Percentiles rank a stretch among this genome's conserved stretches.
These are phyloP conservation scores for Anas bahamensis DNA, from an alignment of 2,797 vertebrate genomes.

Conservation along the genomic window DNA sequence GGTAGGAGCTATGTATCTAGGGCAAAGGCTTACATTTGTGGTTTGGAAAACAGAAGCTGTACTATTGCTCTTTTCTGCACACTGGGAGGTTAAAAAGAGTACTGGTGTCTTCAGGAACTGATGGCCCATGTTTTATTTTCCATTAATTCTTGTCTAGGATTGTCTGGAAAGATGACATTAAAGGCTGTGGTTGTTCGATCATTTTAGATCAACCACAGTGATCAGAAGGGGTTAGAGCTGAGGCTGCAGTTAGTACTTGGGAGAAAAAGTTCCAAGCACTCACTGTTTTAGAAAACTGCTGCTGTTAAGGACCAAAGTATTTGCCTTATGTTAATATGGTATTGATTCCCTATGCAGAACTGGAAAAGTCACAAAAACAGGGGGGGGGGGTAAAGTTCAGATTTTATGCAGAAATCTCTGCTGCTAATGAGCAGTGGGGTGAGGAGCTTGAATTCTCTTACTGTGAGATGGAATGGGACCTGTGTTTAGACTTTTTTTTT, in stretches of 20 bases:
- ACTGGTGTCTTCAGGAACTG: background rate
- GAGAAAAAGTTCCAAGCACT: background rate
- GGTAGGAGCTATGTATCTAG: background rate
- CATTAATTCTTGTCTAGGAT: background rate
- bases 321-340: background rate
- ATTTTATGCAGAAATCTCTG: background rate
- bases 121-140: background rate
- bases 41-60: background rate
- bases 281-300: background rate
- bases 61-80: background rate
- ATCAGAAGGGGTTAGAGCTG: background rate
- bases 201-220: background rate
- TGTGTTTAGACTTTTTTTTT: background rate
- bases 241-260: background rate
- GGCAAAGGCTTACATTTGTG: background rate
- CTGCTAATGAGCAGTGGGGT: fast-evolving
- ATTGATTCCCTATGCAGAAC: background rate
- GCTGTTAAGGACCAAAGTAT: background rate
- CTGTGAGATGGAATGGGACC: background rate
- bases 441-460: background rate
- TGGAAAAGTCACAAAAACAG: background rate
- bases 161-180: background rate
- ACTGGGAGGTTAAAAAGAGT: background rate
- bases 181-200: background rate
- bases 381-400: background rate